phyloP scores from a whole-genome alignment of 23 tunicate species.

The Styela plicata region DNA sequence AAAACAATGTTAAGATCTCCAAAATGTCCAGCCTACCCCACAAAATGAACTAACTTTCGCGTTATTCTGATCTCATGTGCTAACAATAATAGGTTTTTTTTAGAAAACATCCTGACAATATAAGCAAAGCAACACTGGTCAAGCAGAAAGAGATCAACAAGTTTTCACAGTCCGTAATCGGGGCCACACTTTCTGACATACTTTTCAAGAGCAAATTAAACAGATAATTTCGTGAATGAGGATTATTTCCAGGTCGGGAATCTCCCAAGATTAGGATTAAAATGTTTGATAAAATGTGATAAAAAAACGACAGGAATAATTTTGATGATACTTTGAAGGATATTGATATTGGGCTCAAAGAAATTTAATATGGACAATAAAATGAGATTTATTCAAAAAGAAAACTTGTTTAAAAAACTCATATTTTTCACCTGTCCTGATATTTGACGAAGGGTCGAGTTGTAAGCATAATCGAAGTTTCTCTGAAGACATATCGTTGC shows the following conservation, averaged over 20 bases:
- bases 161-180: not conserved
- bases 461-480: not conserved
- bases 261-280: not conserved
- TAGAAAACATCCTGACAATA: not conserved
- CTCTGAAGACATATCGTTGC: not conserved
- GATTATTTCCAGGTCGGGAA: not conserved
- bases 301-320: no score
- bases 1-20: no score
- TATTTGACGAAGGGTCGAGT: constrained; percentile 1
- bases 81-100: no score
- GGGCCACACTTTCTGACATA: constrained; percentile 30
- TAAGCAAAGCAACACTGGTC: not conserved
- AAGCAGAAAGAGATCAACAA: not conserved
- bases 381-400: no score
- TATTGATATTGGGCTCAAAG: no score
- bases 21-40: no score
- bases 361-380: no score
- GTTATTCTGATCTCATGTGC: no score
- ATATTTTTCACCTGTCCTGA: not conserved
- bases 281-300: no score
- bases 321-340: no score
- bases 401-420: no score
- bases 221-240: not conserved
- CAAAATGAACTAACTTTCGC: no score
- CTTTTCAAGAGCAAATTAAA: constrained; percentile 37